A percentile compares a stretch with the other conserved stretches of the same genome.
Conservation (phyloP, 2,113 vertebrate genomes). For the Carlito syrichta region DNA sequence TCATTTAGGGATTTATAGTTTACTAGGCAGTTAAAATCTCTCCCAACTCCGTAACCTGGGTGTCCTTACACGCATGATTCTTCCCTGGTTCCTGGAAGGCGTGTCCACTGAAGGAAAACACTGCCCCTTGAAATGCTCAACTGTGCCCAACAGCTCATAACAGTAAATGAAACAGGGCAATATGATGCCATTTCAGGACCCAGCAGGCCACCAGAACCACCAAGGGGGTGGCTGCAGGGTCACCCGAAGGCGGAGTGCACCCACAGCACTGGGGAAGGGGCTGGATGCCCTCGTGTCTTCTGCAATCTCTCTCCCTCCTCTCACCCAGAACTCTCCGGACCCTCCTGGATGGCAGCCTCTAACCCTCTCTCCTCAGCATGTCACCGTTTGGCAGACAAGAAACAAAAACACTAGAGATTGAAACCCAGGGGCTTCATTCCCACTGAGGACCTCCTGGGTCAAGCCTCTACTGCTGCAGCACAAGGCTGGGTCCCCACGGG, state of each 20-base stretch:
- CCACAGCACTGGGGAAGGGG: neutral
- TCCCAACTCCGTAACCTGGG: neutral
- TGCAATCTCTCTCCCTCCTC: too few relatives aligned
- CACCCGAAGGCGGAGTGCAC: too few relatives aligned
- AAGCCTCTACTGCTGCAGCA: too few relatives aligned
- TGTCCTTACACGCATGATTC: neutral
- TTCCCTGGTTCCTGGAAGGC: neutral
- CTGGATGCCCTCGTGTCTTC: neutral
- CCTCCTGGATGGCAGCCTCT: neutral
- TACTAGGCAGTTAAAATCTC: slow-evolving; percentile 26
- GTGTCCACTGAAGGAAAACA: neutral
- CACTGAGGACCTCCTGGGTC: neutral
- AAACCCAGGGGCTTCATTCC: neutral
- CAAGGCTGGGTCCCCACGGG: rapidly evolving
- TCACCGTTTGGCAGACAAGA: neutral
- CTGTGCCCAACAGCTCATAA: neutral
- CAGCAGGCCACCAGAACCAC: neutral
- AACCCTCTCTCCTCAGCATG: neutral
- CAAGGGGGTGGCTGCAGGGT: too few relatives aligned
- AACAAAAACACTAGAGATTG: neutral
- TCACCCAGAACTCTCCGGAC: neutral
- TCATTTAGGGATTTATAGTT: slow-evolving; percentile 40
- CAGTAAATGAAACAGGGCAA: neutral
- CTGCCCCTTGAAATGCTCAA: neutral
- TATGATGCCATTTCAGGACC: neutral